Base-by-base conservation (phyloP, 2,797 vertebrate species). In the Phrynocephalus vlangalii region DNA sequence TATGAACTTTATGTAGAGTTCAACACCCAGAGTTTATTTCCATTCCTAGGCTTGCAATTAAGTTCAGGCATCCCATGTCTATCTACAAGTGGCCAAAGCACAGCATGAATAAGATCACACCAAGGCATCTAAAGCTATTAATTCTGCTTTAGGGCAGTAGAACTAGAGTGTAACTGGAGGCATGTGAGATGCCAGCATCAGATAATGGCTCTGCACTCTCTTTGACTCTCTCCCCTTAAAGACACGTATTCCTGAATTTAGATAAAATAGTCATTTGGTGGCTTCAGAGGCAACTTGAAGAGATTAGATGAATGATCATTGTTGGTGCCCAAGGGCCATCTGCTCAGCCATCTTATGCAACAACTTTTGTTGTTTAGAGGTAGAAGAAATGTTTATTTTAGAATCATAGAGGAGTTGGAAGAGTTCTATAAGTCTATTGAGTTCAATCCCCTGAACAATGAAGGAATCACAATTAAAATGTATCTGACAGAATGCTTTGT, bases 1-100 rank as follows among this genome's bases (percentile, higher is more conserved):
- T 48, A 86, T 70, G 70, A 79, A 79, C 28, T 85, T 79, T 79
- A 52, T 78, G 63, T 18, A 33, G 20, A 86, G 10, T 66, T 63
- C 44, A 76, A 84, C 30, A 63, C 56, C 38, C 70, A 38, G 24
- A 16, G 71, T 60, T 63, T 63, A 75, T 84, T 83, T 84, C 82
- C 52, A 84, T 83, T 83, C 48, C 44, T 50, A 70, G 44, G 28
- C 50, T 50, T 72, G 50, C 68, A 56, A 9, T 56, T 63, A 20
- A 30, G 48, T 83, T 56, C 48, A 82, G 20, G 50, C 48, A 73
- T 24, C 60, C 68, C 50, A 75, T 38, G 70, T 73, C 26, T 73
- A 26, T 75, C 72, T 63, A 84, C 60, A 13, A 4, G 33, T 66
- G 83, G 56, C 44, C 82, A 84, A 33, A 76, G 24, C 72, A 84